phyloP scores from a whole-genome alignment of 1,140 invertebrate species.

The Phymastichus coffea region DNA sequence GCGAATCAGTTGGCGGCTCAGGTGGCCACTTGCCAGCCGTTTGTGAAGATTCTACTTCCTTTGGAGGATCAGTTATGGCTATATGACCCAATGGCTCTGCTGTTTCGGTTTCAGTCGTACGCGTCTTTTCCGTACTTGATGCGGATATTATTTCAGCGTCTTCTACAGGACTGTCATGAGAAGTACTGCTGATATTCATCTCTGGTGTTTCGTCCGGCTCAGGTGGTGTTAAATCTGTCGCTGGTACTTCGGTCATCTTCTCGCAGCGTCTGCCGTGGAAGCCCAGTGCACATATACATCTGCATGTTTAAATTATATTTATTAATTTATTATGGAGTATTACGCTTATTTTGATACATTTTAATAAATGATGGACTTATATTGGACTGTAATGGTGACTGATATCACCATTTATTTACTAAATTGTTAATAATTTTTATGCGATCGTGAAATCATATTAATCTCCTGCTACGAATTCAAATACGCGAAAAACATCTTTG shows the following conservation, averaged over 20 bases:
- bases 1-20: constrained; percentile 42
- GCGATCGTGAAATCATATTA: no score
- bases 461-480: no score
- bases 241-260: constrained; percentile 45
- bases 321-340: no score
- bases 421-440: no score
- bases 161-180: no score
- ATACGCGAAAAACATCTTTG: no score
- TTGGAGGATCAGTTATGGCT: constrained; percentile 45
- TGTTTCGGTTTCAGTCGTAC: constrained; percentile 15
- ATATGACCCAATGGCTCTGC: constrained; percentile 43
- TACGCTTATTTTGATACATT: no score
- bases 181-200: no score
- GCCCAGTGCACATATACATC: constrained; percentile 49
- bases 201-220: constrained; percentile 31
- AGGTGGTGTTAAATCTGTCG: constrained; percentile 48
- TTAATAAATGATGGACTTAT: no score
- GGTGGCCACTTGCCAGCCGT: constrained; percentile 55
- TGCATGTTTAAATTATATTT: constrained; percentile 24
- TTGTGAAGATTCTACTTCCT: constrained; percentile 41
- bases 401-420: no score
- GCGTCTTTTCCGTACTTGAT: constrained; percentile 23
- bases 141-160: background rate
- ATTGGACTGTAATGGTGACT: no score
- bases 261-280: constrained; percentile 53